These are phyloP conservation scores for Brachyalestes nurse DNA, from an alignment of 2,797 vertebrate species.

Conservation along the genomic window DNA sequence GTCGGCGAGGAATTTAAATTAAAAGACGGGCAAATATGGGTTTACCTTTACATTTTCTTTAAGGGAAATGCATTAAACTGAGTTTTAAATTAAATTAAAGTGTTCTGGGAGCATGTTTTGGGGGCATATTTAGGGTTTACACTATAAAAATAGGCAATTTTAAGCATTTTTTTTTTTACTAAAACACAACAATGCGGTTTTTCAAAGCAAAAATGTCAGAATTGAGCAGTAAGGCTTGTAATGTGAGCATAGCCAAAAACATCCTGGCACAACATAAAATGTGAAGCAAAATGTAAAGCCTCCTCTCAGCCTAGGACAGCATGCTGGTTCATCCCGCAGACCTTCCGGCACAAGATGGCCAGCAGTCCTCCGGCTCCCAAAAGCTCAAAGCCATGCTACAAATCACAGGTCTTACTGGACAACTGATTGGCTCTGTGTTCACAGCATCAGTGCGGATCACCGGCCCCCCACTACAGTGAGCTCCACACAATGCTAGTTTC, in stretches of 20 bases:
- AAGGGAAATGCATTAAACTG: too few species aligned
- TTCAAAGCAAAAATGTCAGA: neutral
- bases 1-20: too few species aligned
- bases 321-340: slow-evolving; percentile 23
- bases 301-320: neutral
- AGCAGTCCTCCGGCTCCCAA: neutral
- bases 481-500: neutral
- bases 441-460: neutral
- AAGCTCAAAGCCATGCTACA: neutral
- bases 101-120: too few species aligned
- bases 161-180: too few species aligned
- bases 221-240: neutral
- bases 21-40: too few species aligned
- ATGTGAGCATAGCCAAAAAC: neutral
- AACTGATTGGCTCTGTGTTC: slow-evolving; percentile 6
- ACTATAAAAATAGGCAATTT: too few species aligned
- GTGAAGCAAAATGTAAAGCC: slow-evolving; percentile 14
- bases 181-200: too few species aligned
- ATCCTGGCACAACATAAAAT: slow-evolving; percentile 17
- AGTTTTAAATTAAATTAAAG: too few species aligned
- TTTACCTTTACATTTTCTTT: too few species aligned
- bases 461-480: neutral
- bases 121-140: too few species aligned
- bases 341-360: slow-evolving; percentile 11
- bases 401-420: slow-evolving; percentile 26